Base-by-base conservation (phyloP, 2,113 vertebrate species). In the Pseudopipra pipra region DNA sequence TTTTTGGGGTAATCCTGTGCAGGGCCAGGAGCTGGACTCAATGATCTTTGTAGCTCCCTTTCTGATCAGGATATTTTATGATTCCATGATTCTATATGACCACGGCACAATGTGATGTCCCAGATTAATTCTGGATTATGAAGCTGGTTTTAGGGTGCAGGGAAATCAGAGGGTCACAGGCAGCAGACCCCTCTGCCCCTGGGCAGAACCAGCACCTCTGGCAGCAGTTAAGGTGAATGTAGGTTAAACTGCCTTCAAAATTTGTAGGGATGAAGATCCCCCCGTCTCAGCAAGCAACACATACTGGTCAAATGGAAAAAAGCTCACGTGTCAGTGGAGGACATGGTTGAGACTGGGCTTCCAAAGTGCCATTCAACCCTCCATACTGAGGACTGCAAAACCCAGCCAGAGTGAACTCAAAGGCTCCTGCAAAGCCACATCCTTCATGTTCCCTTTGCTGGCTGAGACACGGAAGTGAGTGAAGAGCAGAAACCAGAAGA, bases 21-120 rank as follows among this genome's bases (percentile, higher is more conserved):
- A 43, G 58, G 19, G 14, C 12, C 18, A 9, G 81, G 14, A 14
- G 59, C 0, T 47, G 59, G n/a, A 30, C 15, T 63, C 2, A 1
- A 14, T 14, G 52, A 31, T 56, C 31, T 25, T 22, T 5, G 31
- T 43, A 59, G 14, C 22, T 80, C 43, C 23, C 20, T 47, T n/a
- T n/a, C 59, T 19, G 0, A 5, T 28, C 18, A 6, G 68, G 51
- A 3, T 51, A 21, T 66, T 58, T 33, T 33, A 37, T 33, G 67
- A 7, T 43, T 65, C 17, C 14, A 17, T 37, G n/a, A 37, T 12
- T 25, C 58, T 27, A 3, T 51, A 43, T 31, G 49, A 31, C 55
- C 20, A 9, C 0, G 1, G 3, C 35, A 12, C 31, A 6, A 0
- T 7, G 31, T 13, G 35, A 30, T 52, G 13, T 30, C 63, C 49